Base-by-base conservation (phyloP, 1,140 invertebrate genomes). In the Lasaia peninsularis region DNA sequence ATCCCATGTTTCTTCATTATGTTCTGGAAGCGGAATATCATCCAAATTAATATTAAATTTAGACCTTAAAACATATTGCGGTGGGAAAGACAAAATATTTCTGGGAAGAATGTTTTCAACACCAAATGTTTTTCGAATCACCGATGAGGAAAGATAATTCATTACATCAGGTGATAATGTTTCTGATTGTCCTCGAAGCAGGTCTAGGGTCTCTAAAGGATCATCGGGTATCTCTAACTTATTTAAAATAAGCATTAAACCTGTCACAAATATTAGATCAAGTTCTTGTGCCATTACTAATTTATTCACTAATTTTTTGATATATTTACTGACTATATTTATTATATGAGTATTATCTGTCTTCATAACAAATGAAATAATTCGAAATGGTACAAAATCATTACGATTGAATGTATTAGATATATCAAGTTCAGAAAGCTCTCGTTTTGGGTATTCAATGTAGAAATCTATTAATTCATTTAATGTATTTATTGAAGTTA, bases 1-100 rank as follows among this genome's bases (percentile, higher is more conserved):
- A 71, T 88, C 81, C 82, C 84, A 87, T 18, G 86, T 88, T 62
- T 86, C 84, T 73, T 88, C 84, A 35, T 62, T 78, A 48, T 65
- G 74, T 64, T 84, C 81, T 11, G 82, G 76, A 52, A 88, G 68
- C 24, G 76, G 69, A 33, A 88, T 73, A 57, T 88, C 84, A 10
- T 75, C 59, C 28, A 87, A 70, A 67, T 85, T 79, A 28, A 88
- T 81, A 65, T 85, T 86, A 62, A 86, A 87, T 62, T 86, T 88
- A 16, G 65, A 65, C 65, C 84, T 86, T 6, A 88, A 60, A 16
- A 82, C 67, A 56, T 81, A 77, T 54, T 85, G 79, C 9, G 86
- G 82, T 31, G 80, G 73, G 62, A 80, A 85, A 7, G 79, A 60
- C 16, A 74, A 60, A 56, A 62, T 48, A 58, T 63, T 78, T 31